phyloP scores from a whole-genome alignment of 2,888 invertebrate genomes.

The Drosophila cognata region DNA sequence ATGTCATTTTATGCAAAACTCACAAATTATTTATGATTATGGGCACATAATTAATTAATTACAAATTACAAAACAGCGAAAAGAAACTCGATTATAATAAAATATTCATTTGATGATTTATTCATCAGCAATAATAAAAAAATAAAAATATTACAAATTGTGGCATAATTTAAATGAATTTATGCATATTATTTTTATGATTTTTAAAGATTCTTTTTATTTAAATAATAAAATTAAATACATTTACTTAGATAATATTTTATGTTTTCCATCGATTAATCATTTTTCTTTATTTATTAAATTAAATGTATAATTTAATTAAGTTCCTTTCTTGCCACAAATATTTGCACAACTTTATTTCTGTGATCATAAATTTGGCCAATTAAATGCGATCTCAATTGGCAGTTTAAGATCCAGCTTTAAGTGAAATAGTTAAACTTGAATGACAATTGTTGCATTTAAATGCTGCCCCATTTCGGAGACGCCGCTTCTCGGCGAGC shows the following conservation, averaged over 20 bases:
- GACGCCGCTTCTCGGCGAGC: slow-evolving; percentile 19
- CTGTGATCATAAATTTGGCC: neutral
- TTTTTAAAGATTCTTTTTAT: neutral
- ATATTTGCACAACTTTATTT: neutral
- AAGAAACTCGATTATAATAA: neutral
- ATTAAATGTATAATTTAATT: accelerated
- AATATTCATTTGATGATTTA: neutral
- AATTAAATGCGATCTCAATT: neutral
- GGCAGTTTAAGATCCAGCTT: slow-evolving; percentile 3
- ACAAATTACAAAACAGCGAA: neutral
- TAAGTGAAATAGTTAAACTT: slow-evolving; percentile 54
- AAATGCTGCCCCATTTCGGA: slow-evolving; percentile 71
- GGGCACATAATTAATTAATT: neutral
- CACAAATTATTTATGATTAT: neutral
- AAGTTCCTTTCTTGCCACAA: neutral
- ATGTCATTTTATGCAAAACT: neutral
- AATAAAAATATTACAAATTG: neutral
- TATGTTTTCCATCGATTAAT: accelerated
- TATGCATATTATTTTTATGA: neutral
- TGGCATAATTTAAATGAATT: neutral
- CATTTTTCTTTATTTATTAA: neutral
- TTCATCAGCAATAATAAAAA: accelerated
- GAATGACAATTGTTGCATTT: slow-evolving; percentile 80
- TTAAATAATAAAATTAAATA: neutral
- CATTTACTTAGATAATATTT: neutral